Evolutionary conservation across 2,113 vertebrate genomes (phyloP), one percentile per base, ranked within the genome.

Genomic region (Prinia subflava): DNA sequence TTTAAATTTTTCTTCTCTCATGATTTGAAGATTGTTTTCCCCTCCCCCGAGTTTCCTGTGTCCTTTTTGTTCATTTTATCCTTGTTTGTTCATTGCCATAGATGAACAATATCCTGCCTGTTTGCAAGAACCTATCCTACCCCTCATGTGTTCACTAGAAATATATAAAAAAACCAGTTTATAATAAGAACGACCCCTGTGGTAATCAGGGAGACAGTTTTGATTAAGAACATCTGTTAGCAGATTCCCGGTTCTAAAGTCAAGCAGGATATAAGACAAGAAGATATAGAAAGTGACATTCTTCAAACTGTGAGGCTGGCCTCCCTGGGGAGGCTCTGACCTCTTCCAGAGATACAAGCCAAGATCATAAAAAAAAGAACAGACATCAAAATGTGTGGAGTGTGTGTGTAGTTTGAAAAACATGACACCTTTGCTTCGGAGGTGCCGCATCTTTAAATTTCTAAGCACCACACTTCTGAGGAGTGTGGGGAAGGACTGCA

Each of bases 211-310:
- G 85, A 96, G 89, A 95, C 86, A 96, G 78, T 73, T 97, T 95
- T 95, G 94, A 96, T 97, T 95, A 91, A 79, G 95, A 97, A 94
- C 95, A 95, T 90, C 84, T 97, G 90, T 87, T 90, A 95, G 80
- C 90, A 93, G 94, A 94, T 95, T 96, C 87, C 35, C 1, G 7
- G 24, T 87, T 92, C 92, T 94, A 91, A 90, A 96, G 71, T 84
- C 57, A 93, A 81, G 86, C 77, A 79, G 47, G 93, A 96, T 41
- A 76, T 35, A 83, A 89, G 80, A 96, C 27, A 47, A 75, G 79
- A 79, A 89, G 56, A 79, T 87, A 84, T 9, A 82, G 82, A 82
- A 94, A 94, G 62, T 50, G 81, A 87, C 92, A 78, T 87, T 91
- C 87, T 81, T 94, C 87, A 94, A 78, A 95, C 81, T 92, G 75